Percentiles rank a stretch among this genome's conserved stretches.
Conservation (phyloP, 1,140 invertebrate species). For the Zaprionus davidi region DNA sequence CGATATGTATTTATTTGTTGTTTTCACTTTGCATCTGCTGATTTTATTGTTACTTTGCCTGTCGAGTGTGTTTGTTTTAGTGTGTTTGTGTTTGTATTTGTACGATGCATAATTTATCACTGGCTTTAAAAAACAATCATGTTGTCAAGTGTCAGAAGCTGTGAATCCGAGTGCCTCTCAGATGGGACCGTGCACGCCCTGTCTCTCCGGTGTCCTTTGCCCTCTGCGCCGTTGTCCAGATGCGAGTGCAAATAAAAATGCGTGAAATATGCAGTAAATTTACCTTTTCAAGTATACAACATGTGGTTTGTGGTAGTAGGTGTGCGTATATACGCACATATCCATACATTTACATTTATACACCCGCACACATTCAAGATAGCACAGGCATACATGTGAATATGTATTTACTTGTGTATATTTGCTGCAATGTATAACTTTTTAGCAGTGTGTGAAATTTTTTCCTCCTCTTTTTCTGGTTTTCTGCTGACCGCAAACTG, state of each 20-base stretch:
- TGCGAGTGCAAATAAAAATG: constrained; percentile 73
- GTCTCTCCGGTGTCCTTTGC: constrained; percentile 9
- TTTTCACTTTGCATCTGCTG: constrained; percentile 29
- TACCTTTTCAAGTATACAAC: constrained; percentile 49
- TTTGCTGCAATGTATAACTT: constrained; percentile 33
- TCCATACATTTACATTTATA: too few species aligned
- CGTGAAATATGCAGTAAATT: constrained; percentile 74
- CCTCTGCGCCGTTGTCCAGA: constrained; percentile 17
- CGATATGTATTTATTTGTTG: constrained; percentile 7
- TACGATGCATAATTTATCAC: constrained; percentile 77
- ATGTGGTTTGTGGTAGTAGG: constrained; percentile 18
- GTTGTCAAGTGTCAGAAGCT: constrained; percentile 79
- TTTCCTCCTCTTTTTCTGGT: constrained; percentile 28
- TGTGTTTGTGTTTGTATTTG: constrained; percentile 51
- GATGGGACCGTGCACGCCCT: not conserved
- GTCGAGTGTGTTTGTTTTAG: constrained; percentile 28
- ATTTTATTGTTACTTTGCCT: constrained; percentile 36
- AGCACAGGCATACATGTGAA: not conserved
- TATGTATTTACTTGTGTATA: constrained; percentile 1
- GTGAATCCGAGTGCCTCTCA: constrained; percentile 45
- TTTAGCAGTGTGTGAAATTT: constrained; percentile 37
- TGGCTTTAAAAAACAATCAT: constrained; percentile 78
- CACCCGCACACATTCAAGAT: too few species aligned
- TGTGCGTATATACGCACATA: constrained; percentile 8
- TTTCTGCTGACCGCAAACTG: constrained; percentile 73